Conservation (phyloP, 2,888 invertebrate species). For the Tinea pellionella region DNA sequence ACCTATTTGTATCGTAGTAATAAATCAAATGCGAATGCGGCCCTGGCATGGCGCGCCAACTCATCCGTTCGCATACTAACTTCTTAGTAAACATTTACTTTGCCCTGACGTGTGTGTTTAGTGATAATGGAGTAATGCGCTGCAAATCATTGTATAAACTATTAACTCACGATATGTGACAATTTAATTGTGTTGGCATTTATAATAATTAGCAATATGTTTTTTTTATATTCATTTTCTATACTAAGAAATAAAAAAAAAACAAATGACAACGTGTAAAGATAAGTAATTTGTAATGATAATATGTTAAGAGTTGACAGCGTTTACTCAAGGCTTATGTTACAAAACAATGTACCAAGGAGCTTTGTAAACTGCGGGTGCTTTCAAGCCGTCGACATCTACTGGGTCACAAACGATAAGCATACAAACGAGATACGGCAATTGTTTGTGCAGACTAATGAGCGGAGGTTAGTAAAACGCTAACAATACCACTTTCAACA, state of each 20-base stretch:
- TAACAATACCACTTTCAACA: slow-evolving; percentile 22
- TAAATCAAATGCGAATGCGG: slow-evolving; percentile 19
- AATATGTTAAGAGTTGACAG: neutral
- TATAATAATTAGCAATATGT: neutral
- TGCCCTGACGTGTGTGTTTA: slow-evolving; percentile 38
- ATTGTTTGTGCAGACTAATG: slow-evolving; percentile 21
- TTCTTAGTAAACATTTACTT: slow-evolving; percentile 44
- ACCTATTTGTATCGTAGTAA: slow-evolving; percentile 15
- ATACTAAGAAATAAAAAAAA: neutral
- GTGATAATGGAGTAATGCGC: slow-evolving; percentile 48
- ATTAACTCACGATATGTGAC: slow-evolving; percentile 23
- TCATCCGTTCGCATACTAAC: slow-evolving; percentile 28
- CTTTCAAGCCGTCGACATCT: slow-evolving; percentile 1
- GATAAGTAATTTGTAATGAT: neutral
- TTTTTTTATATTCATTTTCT: too few relatives aligned
- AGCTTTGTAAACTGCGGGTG: neutral
- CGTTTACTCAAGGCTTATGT: slow-evolving; percentile 5
- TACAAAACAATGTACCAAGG: slow-evolving; percentile 7
- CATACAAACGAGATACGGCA: slow-evolving; percentile 18
- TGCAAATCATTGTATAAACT: slow-evolving; percentile 39
- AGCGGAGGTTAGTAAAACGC: slow-evolving; percentile 21
- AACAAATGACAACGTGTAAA: neutral
- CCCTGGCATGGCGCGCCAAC: neutral
- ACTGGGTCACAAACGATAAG: slow-evolving; percentile 13
- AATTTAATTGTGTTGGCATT: neutral